Evolutionary conservation across 37 sponge, comb jelly and placozoan genomes (phyloP).

Genomic region (Corticium candelabrum): DNA sequence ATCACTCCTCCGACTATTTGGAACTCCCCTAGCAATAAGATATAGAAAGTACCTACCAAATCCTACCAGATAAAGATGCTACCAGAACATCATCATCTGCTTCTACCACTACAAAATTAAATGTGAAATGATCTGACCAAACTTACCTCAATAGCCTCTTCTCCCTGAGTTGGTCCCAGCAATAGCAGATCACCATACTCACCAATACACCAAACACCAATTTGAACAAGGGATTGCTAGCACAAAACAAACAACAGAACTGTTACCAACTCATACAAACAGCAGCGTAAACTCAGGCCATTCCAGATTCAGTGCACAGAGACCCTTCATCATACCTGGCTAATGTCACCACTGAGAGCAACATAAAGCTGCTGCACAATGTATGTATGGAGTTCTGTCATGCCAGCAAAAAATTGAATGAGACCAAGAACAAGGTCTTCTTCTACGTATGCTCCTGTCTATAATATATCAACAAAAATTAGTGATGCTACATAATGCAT

Average conservation of each 20-base stretch:
- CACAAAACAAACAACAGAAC: no score
- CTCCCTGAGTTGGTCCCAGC: conserved; percentile 34
- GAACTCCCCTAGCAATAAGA: no score
- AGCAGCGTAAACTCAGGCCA: no score
- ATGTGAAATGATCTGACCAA: no score
- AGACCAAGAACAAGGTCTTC: conserved; percentile 80
- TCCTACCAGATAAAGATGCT: no score
- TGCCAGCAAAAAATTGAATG: conserved; percentile 54
- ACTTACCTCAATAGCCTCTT: conserved; percentile 25
- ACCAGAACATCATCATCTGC: no score
- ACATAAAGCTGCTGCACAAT: conserved; percentile 36
- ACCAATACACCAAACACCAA: conserved; percentile 79
- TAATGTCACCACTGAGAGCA: conserved; percentile 26
- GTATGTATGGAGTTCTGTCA: conserved; percentile 56
- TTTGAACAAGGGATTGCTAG: conserved; percentile 69
- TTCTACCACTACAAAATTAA: no score
- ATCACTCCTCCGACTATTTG: no score
- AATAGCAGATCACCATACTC: conserved; percentile 87
- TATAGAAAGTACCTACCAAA: no score
- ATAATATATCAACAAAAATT: no score
- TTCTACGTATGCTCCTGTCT: conserved; percentile 71
- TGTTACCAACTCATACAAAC: no score
- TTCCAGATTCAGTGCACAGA: background rate
- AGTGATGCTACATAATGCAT: no score
- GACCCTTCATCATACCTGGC: background rate